Conservation (phyloP, 2,888 invertebrate genomes). For the Agrochola lota region DNA sequence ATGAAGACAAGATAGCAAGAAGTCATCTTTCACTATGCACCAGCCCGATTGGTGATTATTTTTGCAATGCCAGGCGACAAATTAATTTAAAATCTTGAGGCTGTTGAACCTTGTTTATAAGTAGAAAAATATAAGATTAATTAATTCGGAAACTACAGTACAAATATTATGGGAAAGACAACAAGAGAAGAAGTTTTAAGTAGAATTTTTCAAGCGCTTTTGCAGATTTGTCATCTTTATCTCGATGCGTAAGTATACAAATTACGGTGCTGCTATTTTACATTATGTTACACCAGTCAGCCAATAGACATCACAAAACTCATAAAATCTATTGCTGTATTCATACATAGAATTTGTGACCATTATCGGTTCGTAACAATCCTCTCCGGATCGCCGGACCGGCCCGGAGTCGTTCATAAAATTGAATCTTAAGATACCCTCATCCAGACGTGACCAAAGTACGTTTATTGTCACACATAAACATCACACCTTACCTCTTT, state of each 20-base stretch:
- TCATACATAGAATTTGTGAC: conserved; percentile 23
- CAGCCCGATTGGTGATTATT: not conserved
- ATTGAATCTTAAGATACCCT: conserved; percentile 58
- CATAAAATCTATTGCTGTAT: not conserved
- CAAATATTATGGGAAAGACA: not conserved
- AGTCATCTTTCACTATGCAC: not conserved
- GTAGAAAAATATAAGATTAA: not conserved
- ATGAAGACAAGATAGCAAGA: not conserved
- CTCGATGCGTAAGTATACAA: not conserved
- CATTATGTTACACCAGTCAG: not conserved
- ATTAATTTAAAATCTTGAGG: not conserved
- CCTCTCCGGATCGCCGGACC: conserved; percentile 17
- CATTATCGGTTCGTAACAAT: conserved; percentile 18
- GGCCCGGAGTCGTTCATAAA: conserved; percentile 45
- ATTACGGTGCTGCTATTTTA: not conserved
- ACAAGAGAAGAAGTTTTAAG: no score
- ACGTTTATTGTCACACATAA: conserved; percentile 53
- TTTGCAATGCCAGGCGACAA: not conserved
- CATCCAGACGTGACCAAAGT: conserved; percentile 59
- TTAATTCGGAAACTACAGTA: not conserved
- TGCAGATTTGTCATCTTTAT: not conserved
- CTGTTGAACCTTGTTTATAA: not conserved
- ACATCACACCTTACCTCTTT: conserved; percentile 50
- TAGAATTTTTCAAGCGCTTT: not conserved
- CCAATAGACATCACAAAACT: conserved; percentile 1